Conservation (phyloP, 2,888 invertebrate genomes). For the Synanthedon tipuliformis region DNA sequence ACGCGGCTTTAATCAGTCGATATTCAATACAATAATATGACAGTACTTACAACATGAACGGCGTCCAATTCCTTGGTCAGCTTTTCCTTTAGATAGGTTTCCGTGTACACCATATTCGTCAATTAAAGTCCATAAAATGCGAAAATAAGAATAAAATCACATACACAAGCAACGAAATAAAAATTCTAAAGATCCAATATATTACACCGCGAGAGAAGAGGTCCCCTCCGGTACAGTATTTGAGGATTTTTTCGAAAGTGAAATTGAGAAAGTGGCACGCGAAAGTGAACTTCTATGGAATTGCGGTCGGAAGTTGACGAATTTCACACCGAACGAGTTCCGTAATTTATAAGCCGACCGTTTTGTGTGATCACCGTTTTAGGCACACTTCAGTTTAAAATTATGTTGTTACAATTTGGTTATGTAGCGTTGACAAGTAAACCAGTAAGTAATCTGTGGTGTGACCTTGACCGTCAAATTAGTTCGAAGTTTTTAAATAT, state of each 20-base stretch:
- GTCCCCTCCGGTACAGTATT: constrained; percentile 20
- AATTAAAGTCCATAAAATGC: constrained; percentile 38
- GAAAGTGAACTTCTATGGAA: constrained; percentile 40
- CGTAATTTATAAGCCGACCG: constrained; percentile 17
- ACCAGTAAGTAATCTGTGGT: neutral
- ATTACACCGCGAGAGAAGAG: constrained; percentile 11
- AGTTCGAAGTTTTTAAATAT: too few relatives aligned
- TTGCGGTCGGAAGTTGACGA: constrained; percentile 41
- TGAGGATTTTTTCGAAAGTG: constrained; percentile 49
- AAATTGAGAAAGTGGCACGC: constrained; percentile 45
- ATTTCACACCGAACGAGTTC: constrained; percentile 42
- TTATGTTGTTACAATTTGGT: neutral
- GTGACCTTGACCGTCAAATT: constrained; percentile 22
- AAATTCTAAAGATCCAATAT: constrained; percentile 1
- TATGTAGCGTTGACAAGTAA: constrained; percentile 7
- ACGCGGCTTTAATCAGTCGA: constrained; percentile 29
- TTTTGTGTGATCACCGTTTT: constrained; percentile 14
- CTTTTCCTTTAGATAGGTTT: constrained; percentile 75
- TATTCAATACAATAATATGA: constrained; percentile 37
- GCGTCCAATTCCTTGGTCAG: constrained; percentile 75
- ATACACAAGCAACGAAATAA: constrained; percentile 34
- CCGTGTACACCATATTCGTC: constrained; percentile 74
- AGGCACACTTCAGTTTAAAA: constrained; percentile 6
- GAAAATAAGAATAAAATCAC: constrained; percentile 16
- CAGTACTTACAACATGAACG: constrained; percentile 77